Evolutionary conservation across 1,140 invertebrate genomes (phyloP), one percentile per base, ranked within the genome.

Genomic region (Calliopsis andreniformis): DNA sequence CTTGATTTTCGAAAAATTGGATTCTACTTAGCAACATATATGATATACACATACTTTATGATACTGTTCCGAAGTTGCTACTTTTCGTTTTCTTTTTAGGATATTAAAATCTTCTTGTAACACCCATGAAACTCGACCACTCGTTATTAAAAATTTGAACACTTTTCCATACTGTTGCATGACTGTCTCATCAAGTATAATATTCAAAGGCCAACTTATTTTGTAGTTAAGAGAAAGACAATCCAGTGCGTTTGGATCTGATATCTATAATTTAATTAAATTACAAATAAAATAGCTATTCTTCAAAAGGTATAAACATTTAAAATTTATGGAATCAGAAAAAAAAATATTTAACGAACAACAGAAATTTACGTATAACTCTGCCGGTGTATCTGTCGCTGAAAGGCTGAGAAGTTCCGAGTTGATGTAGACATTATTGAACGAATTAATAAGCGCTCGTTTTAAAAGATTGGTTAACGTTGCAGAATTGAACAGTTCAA

Each of bases 191-290:
- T 95, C 96, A 28, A 97, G 89, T 42, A 97, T 94, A 32, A 97
- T 94, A 87, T 96, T 96, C 1, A 96, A 85, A 0, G 96, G 96
- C 96, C 96, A 97, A 14, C 93, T 90, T 2, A 95, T 93, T 51
- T 94, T 92, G 83, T 96, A 96, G 16, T 94, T 93, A n/a, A 97
- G 87, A 0, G 93, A 94, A 1, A 97, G 87, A 80, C 94, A 95
- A 55, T 94, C 93, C 2, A 96, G 84, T 0, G 94, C 93, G 78
- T 95, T 93, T 1, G 95, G 94, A 64, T 95, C 89, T 10, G 89
- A 89, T 32, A 91, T 83, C 87, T 91, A 55, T n/a, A 69, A 73
- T 73, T 14, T 39, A 32, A 42, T 55, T 5, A 45, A 23, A 18
- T 5, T 43, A 47, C 62, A 43, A 8, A 47, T 30, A n/a, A 5